A percentile compares a stretch with the other conserved stretches of the same genome.
phyloP scores from a whole-genome alignment of 1,140 invertebrate species.

The Ctenoplectra terminalis region DNA sequence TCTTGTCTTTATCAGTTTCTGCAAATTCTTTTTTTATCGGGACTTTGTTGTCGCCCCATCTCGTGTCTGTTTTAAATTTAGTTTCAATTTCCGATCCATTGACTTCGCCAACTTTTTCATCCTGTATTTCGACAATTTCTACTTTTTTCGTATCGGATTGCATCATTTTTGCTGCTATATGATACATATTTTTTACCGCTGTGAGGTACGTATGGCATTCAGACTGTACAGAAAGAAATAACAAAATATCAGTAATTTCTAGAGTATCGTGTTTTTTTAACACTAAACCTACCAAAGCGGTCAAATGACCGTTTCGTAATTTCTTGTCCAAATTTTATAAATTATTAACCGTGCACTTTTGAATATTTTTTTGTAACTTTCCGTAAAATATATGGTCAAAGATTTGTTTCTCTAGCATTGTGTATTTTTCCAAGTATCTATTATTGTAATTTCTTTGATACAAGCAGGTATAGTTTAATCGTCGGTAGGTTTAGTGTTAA shows the following conservation, averaged over 20 bases:
- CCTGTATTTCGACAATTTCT: slow-evolving; percentile 81
- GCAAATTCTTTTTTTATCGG: slow-evolving; percentile 75
- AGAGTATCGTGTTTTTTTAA: neutral
- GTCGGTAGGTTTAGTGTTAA: too few species aligned
- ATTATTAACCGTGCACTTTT: too few species aligned
- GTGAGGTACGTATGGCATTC: slow-evolving; percentile 79
- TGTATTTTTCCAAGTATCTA: too few species aligned
- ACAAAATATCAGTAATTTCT: neutral
- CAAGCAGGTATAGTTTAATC: too few species aligned
- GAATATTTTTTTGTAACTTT: too few species aligned
- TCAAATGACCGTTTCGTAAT: too few species aligned
- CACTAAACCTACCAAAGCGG: too few species aligned
- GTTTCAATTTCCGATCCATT: slow-evolving; percentile 79
- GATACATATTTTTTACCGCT: slow-evolving; percentile 79
- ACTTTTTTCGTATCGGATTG: slow-evolving; percentile 79
- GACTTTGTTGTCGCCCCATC: slow-evolving; percentile 80
- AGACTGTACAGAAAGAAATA: slow-evolving; percentile 68
- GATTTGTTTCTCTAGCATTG: too few species aligned
- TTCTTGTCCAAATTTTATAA: too few species aligned
- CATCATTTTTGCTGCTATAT: slow-evolving; percentile 78
- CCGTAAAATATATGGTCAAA: too few species aligned
- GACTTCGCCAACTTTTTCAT: slow-evolving; percentile 78
- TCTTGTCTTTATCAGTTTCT: slow-evolving; percentile 78
- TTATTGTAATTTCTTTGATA: too few species aligned
- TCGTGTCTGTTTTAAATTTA: slow-evolving; percentile 80